A percentile compares a stretch with the other conserved stretches of the same genome.
These are phyloP conservation scores for Notothenia coriiceps DNA, from an alignment of 2,113 vertebrate genomes.

Conservation along the genomic window DNA sequence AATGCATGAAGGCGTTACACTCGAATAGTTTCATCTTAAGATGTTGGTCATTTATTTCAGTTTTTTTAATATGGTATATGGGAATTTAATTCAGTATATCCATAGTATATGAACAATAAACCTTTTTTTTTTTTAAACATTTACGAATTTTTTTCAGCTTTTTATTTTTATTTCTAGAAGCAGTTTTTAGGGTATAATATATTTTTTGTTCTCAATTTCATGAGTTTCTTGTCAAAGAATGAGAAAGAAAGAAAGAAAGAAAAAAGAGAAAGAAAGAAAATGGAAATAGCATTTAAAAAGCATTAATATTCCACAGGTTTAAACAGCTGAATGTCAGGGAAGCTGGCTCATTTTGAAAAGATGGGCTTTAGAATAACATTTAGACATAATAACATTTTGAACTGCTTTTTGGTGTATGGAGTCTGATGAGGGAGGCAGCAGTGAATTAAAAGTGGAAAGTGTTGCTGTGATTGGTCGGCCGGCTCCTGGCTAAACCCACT, in stretches of 20 bases:
- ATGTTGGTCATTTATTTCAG: not conserved
- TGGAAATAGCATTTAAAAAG: not conserved
- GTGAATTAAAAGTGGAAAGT: constrained; percentile 76
- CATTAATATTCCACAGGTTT: constrained; percentile 41
- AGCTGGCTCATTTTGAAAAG: constrained; percentile 22
- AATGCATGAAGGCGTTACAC: not conserved
- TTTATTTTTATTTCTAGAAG: too few relatives aligned
- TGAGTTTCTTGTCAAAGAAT: not conserved
- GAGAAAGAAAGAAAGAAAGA: not conserved
- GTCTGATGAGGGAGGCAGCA: constrained; percentile 60
- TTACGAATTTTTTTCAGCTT: not conserved
- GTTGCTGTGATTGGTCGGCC: constrained; percentile 84
- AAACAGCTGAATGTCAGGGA: constrained; percentile 27
- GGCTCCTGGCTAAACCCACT: constrained; percentile 83
- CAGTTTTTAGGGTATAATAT: not conserved
- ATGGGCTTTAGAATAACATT: constrained; percentile 51
- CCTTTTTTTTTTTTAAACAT: too few relatives aligned
- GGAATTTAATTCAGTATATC: not conserved
- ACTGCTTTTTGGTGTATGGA: constrained; percentile 36
- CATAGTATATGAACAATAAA: not conserved
- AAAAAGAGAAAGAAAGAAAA: not conserved
- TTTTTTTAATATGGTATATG: not conserved
- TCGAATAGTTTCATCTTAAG: not conserved
- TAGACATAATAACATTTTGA: constrained; percentile 52
- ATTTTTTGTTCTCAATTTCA: not conserved